Base-by-base conservation (phyloP, 2,888 invertebrate genomes). In the Apamea sordens region DNA sequence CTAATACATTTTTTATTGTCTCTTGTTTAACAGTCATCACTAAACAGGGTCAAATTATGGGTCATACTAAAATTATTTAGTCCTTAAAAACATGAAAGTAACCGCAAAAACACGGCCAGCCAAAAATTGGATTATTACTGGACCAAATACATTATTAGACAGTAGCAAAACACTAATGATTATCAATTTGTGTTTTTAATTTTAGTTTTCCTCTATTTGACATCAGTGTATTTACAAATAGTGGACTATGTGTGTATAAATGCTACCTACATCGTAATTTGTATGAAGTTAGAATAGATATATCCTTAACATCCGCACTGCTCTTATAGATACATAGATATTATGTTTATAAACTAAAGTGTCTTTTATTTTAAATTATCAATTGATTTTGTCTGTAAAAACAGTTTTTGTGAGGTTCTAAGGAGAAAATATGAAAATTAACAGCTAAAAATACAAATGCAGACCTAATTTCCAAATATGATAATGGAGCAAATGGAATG, bases 291-390 rank as follows among this genome's bases (percentile, higher is more conserved):
- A 73, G 68, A 77, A 72, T 61, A 74, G 82, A 76, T 86, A 63
- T 11, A 67, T 28, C 41, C 5, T 6, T 56, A 75, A 79, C 78
- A 87, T 67, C 73, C 80, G 74, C 65, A 50, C 87, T 80, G 83
- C 59, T 83, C 71, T 75, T 80, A 79, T 32, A 79, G 24, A 82
- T 85, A 85, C 73, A 79, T 70, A 86, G 73, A 70, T 1, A 53
- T 53, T 53, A 71, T n/a, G 7, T 82, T 81, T 82, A 77, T 77
- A 41, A 88, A 81, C 83, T 89, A 89, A 87, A 82, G 77, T 88
- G 89, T 88, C 89, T 88, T 88, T 88, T 88, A 80, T 82, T 75
- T 84, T 83, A 68, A 86, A 79, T 69, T 79, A 77, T 82, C 61
- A 84, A 84, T 79, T 83, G 70, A 77, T 89, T 83, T 80, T 69